Conservation (phyloP, 2,113 vertebrate genomes). For the Mustela lutreola region DNA sequence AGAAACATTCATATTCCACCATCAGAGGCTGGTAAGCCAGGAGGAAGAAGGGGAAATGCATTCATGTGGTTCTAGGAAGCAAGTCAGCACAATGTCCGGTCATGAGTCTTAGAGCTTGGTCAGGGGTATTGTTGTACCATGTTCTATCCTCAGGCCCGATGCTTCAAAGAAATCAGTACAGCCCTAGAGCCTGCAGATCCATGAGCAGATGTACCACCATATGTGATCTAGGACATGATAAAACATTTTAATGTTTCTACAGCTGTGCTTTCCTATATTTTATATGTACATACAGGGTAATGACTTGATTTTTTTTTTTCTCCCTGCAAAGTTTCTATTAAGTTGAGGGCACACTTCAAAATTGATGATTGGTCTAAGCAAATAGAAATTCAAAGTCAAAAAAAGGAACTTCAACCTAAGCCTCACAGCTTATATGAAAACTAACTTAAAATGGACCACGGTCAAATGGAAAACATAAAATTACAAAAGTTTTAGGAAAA, state of each 20-base stretch:
- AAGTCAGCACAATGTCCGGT: not conserved
- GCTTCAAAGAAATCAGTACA: not conserved
- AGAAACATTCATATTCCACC: not conserved
- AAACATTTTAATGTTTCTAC: not conserved
- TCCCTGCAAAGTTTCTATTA: not conserved
- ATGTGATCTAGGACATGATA: not conserved
- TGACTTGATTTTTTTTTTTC: not conserved
- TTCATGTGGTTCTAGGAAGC: not conserved
- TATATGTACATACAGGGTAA: not conserved
- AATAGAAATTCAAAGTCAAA: not conserved
- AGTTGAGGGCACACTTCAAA: not conserved
- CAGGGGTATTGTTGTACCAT: not conserved
- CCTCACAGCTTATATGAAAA: not conserved
- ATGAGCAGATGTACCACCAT: not conserved
- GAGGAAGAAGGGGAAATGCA: not conserved
- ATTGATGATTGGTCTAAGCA: not conserved
- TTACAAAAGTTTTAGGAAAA: not conserved
- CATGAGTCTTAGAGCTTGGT: not conserved
- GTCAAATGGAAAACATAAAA: conserved; percentile 41
- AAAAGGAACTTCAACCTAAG: not conserved
- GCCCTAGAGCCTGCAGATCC: not conserved
- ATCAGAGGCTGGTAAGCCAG: not conserved
- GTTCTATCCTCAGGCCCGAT: not conserved
- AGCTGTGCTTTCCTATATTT: not conserved
- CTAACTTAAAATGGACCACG: not conserved